Evolutionary conservation across 2,113 vertebrate species (phyloP), one percentile per base, ranked within the genome.

Genomic region (Phalacrocorax aristotelis): DNA sequence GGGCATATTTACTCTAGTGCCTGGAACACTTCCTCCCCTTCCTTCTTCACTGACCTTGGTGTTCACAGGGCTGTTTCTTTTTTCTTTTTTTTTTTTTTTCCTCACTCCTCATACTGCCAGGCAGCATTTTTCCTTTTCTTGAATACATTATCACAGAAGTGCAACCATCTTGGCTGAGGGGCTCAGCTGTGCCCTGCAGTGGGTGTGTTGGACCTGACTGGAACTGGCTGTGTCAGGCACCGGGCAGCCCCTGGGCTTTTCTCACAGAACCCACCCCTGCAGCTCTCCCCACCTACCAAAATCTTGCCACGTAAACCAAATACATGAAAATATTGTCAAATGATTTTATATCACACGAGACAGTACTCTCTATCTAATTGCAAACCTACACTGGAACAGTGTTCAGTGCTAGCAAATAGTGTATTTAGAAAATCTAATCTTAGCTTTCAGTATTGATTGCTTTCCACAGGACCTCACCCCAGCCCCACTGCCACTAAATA

Each of bases 181-280:
- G 11, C 21, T 79, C 18, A 19, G 6, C 7, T 68, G 19, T 48
- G 46, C 46, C 46, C 9, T 48, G 18, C 8, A 8, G 46, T 46
- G 46, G 17, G 46, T 46, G 25, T 10, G 10, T 7, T 51, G 17
- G 30, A 66, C 14, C 23, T 7, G 3, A 8, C 16, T 42, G 22
- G 26, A 80, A 19, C 6, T 1, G 1, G 4, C 9, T 54, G 18
- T 58, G 13, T 19, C 61, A 2, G 5, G 23, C 12, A 29, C 2
- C 8, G 16, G 55, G 13, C 36, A 75, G 3, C 1, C 17, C 8
- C 11, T 82, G 13, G 13, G 3, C 14, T 19, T 2, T 55, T 38
- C n/a, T 61, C n/a, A 61, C n/a, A 49, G 51, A 32, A 9, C 1
- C 2, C 30, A 48, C 15, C 5, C 10, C 27, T 46, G 17, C 36